Evolutionary conservation across 2,888 invertebrate genomes (phyloP), one percentile per base, ranked within the genome.

Genomic region (Chrysodeixis includens): DNA sequence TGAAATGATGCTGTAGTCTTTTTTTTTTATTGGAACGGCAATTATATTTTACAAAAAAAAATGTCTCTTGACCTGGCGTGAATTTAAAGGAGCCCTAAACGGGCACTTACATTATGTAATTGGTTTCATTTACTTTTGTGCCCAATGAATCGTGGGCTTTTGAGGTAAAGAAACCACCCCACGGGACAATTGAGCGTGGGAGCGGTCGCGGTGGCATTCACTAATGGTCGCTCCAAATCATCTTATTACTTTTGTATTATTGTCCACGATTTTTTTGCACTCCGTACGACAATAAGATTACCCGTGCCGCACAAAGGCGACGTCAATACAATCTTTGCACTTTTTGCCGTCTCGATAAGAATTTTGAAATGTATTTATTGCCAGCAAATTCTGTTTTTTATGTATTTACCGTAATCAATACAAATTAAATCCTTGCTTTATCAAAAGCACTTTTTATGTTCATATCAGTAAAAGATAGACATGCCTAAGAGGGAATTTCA

Each of bases 241-340:
- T 87, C 89, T 90, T 91, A 93, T 93, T 92, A 90, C 91, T 86
- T 89, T 92, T 90, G 90, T 92, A 92, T 92, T 86, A 89, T 92
- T 93, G 91, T 92, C 84, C 85, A 78, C 74, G 81, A 6, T 58
- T 88, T 92, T n/a, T 92, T 90, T 92, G 80, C 81, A 71, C 79
- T 71, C 86, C 86, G 83, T 87, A 86, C 65, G 63, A 81, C 81
- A 77, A 75, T 77, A 75, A 84, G 73, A 81, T 87, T 85, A 71
- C 69, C 72, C 76, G 70, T 67, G 73, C 79, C 76, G 56, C 71
- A 71, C 56, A 75, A 72, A 66, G 84, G 79, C 79, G 76, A 78
- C 77, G 77, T 82, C 68, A 74, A 69, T 74, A 70, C 74, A 71
- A 63, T 75, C 85, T 82, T 86, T 87, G 86, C 82, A 79, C 77